Percentiles rank a stretch among this genome's conserved stretches.
phyloP scores from a whole-genome alignment of 2,797 vertebrate species.

The Pygocentrus nattereri region DNA sequence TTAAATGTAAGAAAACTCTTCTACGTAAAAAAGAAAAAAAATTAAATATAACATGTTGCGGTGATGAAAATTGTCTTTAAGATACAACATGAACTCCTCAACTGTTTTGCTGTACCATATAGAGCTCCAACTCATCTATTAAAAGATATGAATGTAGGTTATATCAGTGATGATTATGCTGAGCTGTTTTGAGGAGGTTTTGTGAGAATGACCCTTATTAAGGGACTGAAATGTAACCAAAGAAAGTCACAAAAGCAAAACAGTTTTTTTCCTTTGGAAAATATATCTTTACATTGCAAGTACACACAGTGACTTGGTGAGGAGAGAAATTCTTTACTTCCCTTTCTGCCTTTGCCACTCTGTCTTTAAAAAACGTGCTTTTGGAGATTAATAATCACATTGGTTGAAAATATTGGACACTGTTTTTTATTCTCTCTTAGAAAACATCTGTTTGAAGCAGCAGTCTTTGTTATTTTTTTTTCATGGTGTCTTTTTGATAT shows the following conservation, averaged over 20 bases:
- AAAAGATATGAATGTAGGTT: too few species aligned
- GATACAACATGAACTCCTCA: too few species aligned
- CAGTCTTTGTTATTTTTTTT: background rate
- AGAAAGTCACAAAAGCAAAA: too few species aligned
- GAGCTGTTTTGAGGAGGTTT: too few species aligned
- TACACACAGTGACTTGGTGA: background rate
- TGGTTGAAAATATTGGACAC: background rate
- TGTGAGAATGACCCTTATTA: background rate
- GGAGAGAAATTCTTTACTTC: too few species aligned
- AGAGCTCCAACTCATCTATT: too few species aligned
- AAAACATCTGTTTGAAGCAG: background rate
- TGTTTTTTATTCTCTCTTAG: background rate
- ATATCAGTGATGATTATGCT: too few species aligned
- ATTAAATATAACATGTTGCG: too few species aligned
- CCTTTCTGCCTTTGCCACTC: background rate
- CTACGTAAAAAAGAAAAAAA: too few species aligned
- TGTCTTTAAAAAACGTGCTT: background rate
- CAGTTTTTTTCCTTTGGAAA: background rate
- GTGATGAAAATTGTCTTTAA: too few species aligned
- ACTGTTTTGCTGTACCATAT: too few species aligned
- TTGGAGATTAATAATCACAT: conserved; percentile 24
- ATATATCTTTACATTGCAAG: background rate
- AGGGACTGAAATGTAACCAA: background rate
- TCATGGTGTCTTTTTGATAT: background rate
- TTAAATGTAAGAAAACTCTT: too few species aligned